These are phyloP conservation scores for Balaeniceps rex DNA, from an alignment of 2,113 vertebrate genomes.

Conservation along the genomic window DNA sequence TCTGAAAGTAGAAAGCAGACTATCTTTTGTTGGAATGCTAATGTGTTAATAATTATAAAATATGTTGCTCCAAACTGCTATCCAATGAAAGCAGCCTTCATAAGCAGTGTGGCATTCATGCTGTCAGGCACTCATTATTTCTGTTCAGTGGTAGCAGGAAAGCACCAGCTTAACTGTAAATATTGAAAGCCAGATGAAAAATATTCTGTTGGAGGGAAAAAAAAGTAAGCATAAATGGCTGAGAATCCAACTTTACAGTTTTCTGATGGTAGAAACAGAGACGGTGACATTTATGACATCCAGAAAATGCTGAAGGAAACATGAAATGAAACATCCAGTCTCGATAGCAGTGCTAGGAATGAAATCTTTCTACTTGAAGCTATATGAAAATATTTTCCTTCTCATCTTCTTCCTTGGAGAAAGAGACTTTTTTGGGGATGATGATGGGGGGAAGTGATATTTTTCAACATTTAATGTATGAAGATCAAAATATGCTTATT, in stretches of 20 bases:
- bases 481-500: neutral
- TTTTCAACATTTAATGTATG: neutral
- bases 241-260: neutral
- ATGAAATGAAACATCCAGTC: neutral
- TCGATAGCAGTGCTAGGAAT: neutral
- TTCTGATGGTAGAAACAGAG: neutral
- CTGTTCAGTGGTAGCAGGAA: neutral
- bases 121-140: neutral
- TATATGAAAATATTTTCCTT: neutral
- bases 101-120: neutral
- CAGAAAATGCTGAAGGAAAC: neutral
- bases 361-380: neutral
- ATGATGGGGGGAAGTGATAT: neutral
- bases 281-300: neutral
- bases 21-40: neutral
- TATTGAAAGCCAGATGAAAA: constrained; percentile 28
- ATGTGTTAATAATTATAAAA: neutral
- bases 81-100: neutral
- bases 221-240: neutral
- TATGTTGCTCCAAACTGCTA: neutral
- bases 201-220: neutral
- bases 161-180: neutral
- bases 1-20: neutral
- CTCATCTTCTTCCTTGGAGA: neutral
- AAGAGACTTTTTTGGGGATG: neutral